These are phyloP conservation scores for Chaetogeoica ovagalla DNA, from an alignment of 2,888 invertebrate species.

Conservation along the genomic window DNA sequence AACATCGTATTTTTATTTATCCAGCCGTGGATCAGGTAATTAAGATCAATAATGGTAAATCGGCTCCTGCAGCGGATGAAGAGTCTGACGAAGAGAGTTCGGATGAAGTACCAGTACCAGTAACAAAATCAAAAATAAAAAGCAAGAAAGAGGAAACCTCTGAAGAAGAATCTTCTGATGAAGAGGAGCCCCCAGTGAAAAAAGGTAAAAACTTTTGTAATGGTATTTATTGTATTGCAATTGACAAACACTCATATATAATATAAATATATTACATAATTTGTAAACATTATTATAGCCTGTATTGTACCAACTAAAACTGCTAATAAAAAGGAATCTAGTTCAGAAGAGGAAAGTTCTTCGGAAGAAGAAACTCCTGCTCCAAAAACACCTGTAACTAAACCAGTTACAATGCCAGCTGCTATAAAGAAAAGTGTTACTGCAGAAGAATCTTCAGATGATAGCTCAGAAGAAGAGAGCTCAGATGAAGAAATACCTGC, in stretches of 20 bases:
- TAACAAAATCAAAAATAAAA: too few species aligned
- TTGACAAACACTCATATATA: too few species aligned
- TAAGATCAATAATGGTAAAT: slow-evolving; percentile 44
- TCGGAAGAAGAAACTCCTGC: slow-evolving; percentile 57
- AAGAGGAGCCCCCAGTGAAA: slow-evolving; percentile 55
- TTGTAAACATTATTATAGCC: neutral
- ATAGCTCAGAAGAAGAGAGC: slow-evolving; percentile 57
- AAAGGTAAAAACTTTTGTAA: slow-evolving; percentile 13
- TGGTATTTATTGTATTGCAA: neutral
- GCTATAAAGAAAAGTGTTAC: slow-evolving; percentile 59
- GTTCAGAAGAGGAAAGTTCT: slow-evolving; percentile 56
- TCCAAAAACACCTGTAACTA: slow-evolving; percentile 54
- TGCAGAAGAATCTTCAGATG: slow-evolving; percentile 61
- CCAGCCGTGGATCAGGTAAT: slow-evolving; percentile 41
- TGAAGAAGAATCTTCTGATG: slow-evolving; percentile 61
- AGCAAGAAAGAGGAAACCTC: slow-evolving; percentile 58
- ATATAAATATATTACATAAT: neutral
- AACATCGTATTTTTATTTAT: neutral
- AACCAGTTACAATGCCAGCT: slow-evolving; percentile 58
- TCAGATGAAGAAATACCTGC: slow-evolving; percentile 43
- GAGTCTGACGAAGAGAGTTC: slow-evolving; percentile 3
- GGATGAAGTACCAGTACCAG: too few species aligned
- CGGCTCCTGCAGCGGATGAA: neutral
- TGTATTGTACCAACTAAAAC: slow-evolving; percentile 14
- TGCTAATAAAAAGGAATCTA: slow-evolving; percentile 56